A percentile compares a stretch with the other conserved stretches of the same genome.
These are phyloP conservation scores for Pseudomyrmex sp. DNA, from an alignment of 1,140 invertebrate species.

Conservation along the genomic window DNA sequence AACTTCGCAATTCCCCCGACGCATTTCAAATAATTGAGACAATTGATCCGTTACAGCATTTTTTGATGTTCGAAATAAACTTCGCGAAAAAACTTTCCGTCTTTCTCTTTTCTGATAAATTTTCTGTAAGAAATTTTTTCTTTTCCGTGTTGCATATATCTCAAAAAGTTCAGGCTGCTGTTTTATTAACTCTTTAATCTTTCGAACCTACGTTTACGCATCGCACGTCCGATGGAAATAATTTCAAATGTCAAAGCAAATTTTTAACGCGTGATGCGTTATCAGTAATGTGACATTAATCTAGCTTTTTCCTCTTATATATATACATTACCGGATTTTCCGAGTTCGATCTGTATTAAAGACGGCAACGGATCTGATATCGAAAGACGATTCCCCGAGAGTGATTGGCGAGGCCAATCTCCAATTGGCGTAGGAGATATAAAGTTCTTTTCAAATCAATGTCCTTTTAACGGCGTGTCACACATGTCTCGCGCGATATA, in stretches of 20 bases:
- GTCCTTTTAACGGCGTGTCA: background rate
- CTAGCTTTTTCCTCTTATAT: background rate
- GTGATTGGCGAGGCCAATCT: background rate
- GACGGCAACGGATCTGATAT: background rate
- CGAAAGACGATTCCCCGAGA: background rate
- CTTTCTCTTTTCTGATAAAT: background rate
- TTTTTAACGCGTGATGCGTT: conserved; percentile 22
- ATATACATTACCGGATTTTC: background rate
- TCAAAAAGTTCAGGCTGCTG: conserved; percentile 1
- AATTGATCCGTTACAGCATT: too few relatives aligned
- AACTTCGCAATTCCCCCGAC: too few relatives aligned
- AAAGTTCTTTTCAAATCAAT: conserved; percentile 24
- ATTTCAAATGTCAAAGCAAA: conserved; percentile 49
- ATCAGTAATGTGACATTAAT: background rate
- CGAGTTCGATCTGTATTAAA: conserved; percentile 17
- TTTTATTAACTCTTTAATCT: conserved; percentile 27
- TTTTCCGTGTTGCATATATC: background rate
- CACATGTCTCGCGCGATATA: background rate
- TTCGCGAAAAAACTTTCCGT: conserved; percentile 3
- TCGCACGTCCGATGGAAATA: background rate
- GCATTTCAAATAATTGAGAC: too few relatives aligned
- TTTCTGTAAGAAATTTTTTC: conserved; percentile 20
- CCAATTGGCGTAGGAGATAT: background rate
- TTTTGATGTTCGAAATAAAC: background rate
- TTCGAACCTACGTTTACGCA: conserved; percentile 23